Base-by-base conservation (phyloP, 2,113 vertebrate species). In the Scatophagus argus region DNA sequence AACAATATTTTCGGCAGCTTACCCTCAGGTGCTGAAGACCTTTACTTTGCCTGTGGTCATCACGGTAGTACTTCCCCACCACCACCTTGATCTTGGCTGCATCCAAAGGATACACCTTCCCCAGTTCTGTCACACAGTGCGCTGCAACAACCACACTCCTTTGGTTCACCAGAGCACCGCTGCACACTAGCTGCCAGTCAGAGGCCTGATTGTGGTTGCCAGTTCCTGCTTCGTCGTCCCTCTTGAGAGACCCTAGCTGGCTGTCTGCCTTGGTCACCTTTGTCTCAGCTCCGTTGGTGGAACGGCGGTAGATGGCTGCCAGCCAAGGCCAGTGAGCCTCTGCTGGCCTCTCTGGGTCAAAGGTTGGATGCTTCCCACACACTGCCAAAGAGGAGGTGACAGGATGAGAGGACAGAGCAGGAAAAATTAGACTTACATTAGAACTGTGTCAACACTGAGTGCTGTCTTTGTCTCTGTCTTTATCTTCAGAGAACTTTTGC, bases 91-190 rank as follows among this genome's bases (percentile, higher is more conserved):
- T 89, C 76, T 96, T 94, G 8, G 95, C 93, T 21, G 95, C 84
- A 81, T 96, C 97, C 74, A 99, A 90, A 43, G 97, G 88, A 2
- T 93, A 92, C 74, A 94, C 82, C 87, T 97, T 99, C 34, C 97
- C 98, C 84, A 99, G 93, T 67, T 98, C 95, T 0, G 97, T 99
- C 71, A 99, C 96, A 0, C 98, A 99, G 90, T 99, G 98, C 21
- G 97, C 97, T 14, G 98, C 97, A 51, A 97, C 96, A 72, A 98
- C 96, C 75, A 98, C 93, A 0, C 96, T 97, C 81, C 97, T 96
- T 79, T 99, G 97, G 0, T 98, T 99, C 36, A 99, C 93, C 92
- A 99, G 93, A 68, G 97, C 97, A 4, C 97, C 98, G 0, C 97
- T 99, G 93, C 98, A 99, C 70, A 99, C 95, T 47, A 99, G 94